phyloP scores from a whole-genome alignment of 2,797 vertebrate genomes.

The Antennarius maculatus region DNA sequence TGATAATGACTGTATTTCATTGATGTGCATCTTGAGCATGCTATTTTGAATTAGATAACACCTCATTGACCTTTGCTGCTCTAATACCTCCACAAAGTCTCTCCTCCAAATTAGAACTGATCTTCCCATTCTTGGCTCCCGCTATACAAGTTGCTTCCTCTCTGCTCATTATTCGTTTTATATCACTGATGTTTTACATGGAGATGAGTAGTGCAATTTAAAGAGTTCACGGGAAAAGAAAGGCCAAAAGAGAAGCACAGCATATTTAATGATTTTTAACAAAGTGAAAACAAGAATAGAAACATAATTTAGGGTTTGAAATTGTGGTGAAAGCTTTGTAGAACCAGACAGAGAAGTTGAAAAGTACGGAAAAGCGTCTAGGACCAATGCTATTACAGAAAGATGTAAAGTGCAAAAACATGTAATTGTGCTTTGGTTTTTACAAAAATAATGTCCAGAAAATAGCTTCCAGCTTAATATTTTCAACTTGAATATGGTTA shows the following conservation, averaged over 20 bases:
- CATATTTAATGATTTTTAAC: not conserved
- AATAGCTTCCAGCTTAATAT: not conserved
- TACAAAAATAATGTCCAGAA: conserved; percentile 46
- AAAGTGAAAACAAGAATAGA: not conserved
- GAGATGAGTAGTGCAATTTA: conserved; percentile 51
- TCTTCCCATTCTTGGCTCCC: conserved; percentile 20
- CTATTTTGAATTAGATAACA: conserved; percentile 45
- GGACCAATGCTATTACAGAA: conserved; percentile 34
- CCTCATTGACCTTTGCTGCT: conserved; percentile 56
- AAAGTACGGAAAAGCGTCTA: conserved; percentile 14
- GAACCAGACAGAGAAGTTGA: conserved; percentile 19
- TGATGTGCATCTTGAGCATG: conserved; percentile 7
- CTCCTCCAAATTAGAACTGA: conserved; percentile 46
- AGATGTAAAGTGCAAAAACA: conserved; percentile 26
- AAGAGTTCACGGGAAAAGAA: conserved; percentile 24
- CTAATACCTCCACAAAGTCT: conserved; percentile 45
- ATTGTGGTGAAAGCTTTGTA: conserved; percentile 19
- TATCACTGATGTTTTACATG: conserved; percentile 46
- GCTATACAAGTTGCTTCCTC: conserved; percentile 40
- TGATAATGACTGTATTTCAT: conserved; percentile 24
- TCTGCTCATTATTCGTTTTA: conserved; percentile 50
- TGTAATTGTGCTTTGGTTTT: conserved; percentile 58
- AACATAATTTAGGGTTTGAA: conserved; percentile 19
- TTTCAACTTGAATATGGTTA: conserved; percentile 11
- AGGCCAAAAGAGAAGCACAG: conserved; percentile 5